Evolutionary conservation across 2,113 vertebrate species (phyloP).

Genomic region (Sula dactylatra): DNA sequence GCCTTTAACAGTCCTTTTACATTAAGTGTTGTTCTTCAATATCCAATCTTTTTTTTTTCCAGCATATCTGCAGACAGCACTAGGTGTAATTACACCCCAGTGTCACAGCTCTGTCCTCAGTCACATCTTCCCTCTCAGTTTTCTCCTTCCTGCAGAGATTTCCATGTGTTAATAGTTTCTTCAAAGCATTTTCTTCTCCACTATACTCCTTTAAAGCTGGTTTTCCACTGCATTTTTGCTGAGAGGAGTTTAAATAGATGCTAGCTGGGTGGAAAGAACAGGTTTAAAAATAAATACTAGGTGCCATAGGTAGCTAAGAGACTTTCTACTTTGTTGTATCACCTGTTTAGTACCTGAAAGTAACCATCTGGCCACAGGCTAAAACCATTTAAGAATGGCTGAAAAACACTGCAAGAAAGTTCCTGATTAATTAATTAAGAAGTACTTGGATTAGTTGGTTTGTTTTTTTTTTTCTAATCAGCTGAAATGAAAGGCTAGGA

Average conservation of each 20-base stretch:
- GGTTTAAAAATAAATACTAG: not conserved
- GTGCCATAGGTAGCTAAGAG: not conserved
- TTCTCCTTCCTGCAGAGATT: not conserved
- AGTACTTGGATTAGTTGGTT: not conserved
- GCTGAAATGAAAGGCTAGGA: not conserved
- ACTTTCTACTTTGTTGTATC: not conserved
- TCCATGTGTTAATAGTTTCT: not conserved
- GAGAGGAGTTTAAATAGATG: not conserved
- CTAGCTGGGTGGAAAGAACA: not conserved
- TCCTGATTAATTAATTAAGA: not conserved
- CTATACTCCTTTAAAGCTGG: not conserved
- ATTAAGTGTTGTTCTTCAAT: not conserved
- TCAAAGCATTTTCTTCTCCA: not conserved
- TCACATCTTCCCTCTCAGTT: not conserved
- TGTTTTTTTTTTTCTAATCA: not conserved
- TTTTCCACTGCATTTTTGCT: not conserved
- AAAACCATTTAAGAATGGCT: not conserved
- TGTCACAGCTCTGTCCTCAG: not conserved
- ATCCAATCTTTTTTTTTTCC: not conserved
- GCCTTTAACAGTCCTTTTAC: not conserved
- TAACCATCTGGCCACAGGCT: not conserved
- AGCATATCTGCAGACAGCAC: not conserved
- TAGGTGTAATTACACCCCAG: not conserved
- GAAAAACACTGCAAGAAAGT: not conserved
- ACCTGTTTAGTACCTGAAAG: not conserved